These are phyloP conservation scores for Cryptosula pallasiana DNA, from an alignment of 2,888 invertebrate species.

Conservation along the genomic window DNA sequence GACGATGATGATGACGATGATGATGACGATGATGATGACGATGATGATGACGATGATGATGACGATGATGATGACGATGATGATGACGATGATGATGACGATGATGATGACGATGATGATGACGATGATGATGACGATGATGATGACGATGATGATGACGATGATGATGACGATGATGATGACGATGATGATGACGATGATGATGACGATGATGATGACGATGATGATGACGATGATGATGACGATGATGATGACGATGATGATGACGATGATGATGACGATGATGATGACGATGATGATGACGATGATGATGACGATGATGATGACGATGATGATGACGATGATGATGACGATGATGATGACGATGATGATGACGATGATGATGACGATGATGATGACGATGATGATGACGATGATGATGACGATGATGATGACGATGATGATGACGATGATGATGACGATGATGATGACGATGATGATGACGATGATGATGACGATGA, in stretches of 20 bases:
- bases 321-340: constrained; percentile 10
- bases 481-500: constrained; percentile 10
- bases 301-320: constrained; percentile 10
- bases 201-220: constrained; percentile 10
- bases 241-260: constrained; percentile 10
- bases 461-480: constrained; percentile 10
- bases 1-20: constrained; percentile 10
- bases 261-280: constrained; percentile 10
- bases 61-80: constrained; percentile 10
- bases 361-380: constrained; percentile 10
- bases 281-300: constrained; percentile 1
- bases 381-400: constrained; percentile 10
- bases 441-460: constrained; percentile 10
- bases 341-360: constrained; percentile 10
- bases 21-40: constrained; percentile 10
- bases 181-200: constrained; percentile 10
- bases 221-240: constrained; percentile 10
- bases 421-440: constrained; percentile 10
- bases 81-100: constrained; percentile 10
- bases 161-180: constrained; percentile 10
- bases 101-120: constrained; percentile 10
- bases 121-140: constrained; percentile 10
- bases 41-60: constrained; percentile 10
- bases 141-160: constrained; percentile 10
- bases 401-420: constrained; percentile 10